Conservation (phyloP, 2,113 vertebrate genomes). For the Butorides virescens region DNA sequence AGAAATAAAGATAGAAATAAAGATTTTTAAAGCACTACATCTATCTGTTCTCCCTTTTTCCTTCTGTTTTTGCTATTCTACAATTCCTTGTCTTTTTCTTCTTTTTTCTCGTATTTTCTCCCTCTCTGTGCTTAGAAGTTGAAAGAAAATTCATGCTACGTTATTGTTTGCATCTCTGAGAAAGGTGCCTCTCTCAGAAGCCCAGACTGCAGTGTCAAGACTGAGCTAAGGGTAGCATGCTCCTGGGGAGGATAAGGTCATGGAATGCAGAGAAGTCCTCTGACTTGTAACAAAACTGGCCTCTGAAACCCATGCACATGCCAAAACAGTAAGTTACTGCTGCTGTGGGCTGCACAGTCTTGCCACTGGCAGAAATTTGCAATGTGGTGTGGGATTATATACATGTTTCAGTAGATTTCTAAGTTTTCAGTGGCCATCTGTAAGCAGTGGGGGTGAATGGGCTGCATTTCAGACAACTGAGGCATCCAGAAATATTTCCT, state of each 20-base stretch:
- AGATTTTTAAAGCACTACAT: not conserved
- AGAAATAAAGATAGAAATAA: not conserved
- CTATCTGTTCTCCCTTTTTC: not conserved
- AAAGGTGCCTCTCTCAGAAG: not conserved
- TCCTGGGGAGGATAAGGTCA: not conserved
- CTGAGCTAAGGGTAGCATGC: not conserved
- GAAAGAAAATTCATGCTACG: not conserved
- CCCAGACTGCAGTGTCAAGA: not conserved
- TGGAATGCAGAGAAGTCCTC: not conserved
- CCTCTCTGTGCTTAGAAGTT: not conserved
- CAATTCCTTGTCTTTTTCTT: not conserved
- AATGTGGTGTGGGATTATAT: not conserved
- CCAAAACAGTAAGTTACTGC: not conserved
- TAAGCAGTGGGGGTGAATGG: conserved; percentile 37
- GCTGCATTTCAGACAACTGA: conserved; percentile 17
- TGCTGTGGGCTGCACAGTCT: not conserved
- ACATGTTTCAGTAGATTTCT: not conserved
- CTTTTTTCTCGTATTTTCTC: not conserved
- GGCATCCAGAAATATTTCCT: conserved; percentile 15
- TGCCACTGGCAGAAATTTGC: not conserved
- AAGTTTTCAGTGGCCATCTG: conserved; percentile 45
- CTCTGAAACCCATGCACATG: not conserved
- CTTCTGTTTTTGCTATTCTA: not conserved
- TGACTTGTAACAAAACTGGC: conserved; percentile 10
- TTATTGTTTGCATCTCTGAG: not conserved